Percentiles rank a stretch among this genome's conserved stretches.
These are phyloP conservation scores for Cyaniris semiargus DNA, from an alignment of 2,888 invertebrate species.

Conservation along the genomic window DNA sequence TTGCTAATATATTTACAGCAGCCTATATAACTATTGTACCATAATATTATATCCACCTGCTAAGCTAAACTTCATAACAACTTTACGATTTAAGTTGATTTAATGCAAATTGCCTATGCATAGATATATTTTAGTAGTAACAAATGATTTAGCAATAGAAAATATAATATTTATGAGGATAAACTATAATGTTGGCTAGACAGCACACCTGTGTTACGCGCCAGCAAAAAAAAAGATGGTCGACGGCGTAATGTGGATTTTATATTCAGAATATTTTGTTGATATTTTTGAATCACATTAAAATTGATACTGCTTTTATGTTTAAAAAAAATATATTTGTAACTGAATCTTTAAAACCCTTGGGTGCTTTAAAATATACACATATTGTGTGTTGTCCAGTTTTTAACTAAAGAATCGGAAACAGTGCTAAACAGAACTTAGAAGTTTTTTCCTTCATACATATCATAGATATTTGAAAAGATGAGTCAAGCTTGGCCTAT, in stretches of 20 bases:
- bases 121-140: neutral
- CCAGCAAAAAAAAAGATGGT: conserved; percentile 56
- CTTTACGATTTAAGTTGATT: conserved; percentile 4
- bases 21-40: neutral
- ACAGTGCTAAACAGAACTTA: too few relatives aligned
- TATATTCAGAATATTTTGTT: neutral
- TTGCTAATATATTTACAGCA: neutral
- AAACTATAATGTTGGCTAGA: conserved; percentile 56
- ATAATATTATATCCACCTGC: neutral
- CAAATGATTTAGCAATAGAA: conserved; percentile 6
- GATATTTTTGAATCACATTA: neutral
- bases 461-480: too few relatives aligned
- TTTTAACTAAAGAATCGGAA: too few relatives aligned
- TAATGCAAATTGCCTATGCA: neutral
- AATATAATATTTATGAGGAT: conserved; percentile 40
- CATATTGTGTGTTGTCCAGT: too few relatives aligned
- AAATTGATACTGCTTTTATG: too few relatives aligned
- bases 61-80: neutral
- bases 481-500: too few relatives aligned
- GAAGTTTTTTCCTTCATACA: too few relatives aligned
- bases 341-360: too few relatives aligned
- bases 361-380: too few relatives aligned
- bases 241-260: conserved; percentile 51
- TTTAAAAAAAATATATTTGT: too few relatives aligned
- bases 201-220: conserved; percentile 76